Conservation (phyloP, 2,888 invertebrate species). For the Stegophylla sp. region DNA sequence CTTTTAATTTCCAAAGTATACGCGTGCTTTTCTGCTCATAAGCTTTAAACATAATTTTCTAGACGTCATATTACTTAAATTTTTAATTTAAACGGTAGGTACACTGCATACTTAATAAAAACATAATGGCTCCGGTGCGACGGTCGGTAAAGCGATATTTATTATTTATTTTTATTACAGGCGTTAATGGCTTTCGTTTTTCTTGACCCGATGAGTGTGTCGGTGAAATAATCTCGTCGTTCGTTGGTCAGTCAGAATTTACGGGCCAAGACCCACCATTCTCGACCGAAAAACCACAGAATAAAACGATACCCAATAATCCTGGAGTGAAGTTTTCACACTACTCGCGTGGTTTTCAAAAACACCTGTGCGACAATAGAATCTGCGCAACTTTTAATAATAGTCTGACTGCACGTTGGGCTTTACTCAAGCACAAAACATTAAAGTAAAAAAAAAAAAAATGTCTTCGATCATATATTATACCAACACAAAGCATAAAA, state of each 20-base stretch:
- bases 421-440: no score
- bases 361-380: no score
- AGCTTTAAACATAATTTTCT: constrained; percentile 13
- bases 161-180: constrained; percentile 44
- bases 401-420: no score
- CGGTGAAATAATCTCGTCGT: not conserved
- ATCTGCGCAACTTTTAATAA: no score
- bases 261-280: not conserved
- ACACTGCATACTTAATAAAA: constrained; percentile 16
- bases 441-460: no score
- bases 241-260: not conserved
- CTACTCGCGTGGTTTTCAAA: no score
- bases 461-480: no score
- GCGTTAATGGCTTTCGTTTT: constrained; percentile 4
- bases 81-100: constrained; percentile 20
- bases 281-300: no score
- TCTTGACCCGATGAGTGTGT: not conserved
- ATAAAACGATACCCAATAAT: no score
- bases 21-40: not conserved
- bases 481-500: no score
- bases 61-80: constrained; percentile 18
- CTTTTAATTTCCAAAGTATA: constrained; percentile 30
- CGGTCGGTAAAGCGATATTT: constrained; percentile 5
- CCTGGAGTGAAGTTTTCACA: not conserved
- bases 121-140: not conserved